These are phyloP conservation scores for Epinotia bilunana DNA, from an alignment of 2,888 invertebrate genomes.

Conservation along the genomic window DNA sequence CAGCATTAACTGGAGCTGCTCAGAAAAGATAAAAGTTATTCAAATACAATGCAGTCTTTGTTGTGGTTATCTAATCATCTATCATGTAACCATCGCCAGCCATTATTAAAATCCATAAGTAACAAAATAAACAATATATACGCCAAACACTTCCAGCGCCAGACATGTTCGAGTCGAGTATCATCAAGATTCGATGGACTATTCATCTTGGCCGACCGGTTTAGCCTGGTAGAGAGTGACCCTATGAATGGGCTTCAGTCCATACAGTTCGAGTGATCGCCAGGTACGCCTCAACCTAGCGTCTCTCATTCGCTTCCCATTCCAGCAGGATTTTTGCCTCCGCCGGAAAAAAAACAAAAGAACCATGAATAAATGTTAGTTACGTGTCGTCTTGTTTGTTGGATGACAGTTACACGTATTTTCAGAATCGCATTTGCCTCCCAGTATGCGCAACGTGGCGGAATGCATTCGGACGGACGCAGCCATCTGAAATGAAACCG, in stretches of 20 bases:
- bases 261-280: too few species aligned
- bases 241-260: too few species aligned
- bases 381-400: background rate
- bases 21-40: background rate
- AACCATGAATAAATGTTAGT: background rate
- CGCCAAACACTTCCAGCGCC: too few species aligned
- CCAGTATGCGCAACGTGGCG: slow-evolving; percentile 15
- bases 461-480: slow-evolving; percentile 8
- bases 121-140: too few species aligned
- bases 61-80: background rate
- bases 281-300: background rate
- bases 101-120: too few species aligned
- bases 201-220: too few species aligned
- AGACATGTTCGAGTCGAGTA: too few species aligned
- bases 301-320: background rate
- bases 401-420: background rate
- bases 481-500: slow-evolving; percentile 13
- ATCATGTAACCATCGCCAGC: too few species aligned
- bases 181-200: too few species aligned
- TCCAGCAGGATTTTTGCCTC: too few species aligned
- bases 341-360: too few species aligned
- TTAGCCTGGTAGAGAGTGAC: too few species aligned
- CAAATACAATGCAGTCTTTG: background rate
- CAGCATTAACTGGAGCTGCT: background rate
- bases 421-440: background rate